Evolutionary conservation across 2,797 vertebrate genomes (phyloP).

Genomic region (Okamejei kenojei): DNA sequence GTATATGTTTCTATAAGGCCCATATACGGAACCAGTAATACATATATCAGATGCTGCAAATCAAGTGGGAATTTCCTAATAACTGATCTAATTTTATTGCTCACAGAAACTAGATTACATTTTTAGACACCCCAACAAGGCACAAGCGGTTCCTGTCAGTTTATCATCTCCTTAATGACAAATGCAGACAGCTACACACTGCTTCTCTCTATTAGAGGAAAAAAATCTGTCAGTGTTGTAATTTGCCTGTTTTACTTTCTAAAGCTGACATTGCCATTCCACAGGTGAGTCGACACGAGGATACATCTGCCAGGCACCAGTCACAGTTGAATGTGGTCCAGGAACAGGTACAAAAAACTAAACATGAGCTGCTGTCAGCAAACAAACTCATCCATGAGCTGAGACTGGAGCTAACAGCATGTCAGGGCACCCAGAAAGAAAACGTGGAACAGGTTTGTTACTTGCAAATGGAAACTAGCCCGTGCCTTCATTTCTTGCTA

Average conservation of each 20-base stretch:
- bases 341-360: constrained; percentile 41
- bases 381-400: constrained; percentile 49
- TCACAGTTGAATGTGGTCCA: constrained; percentile 45
- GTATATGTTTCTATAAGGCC: too few relatives aligned
- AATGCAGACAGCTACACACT: not conserved
- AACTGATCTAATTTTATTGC: not conserved
- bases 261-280: constrained; percentile 23
- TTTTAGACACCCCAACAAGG: too few relatives aligned
- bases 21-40: not conserved
- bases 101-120: too few relatives aligned
- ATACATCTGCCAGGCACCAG: constrained; percentile 45
- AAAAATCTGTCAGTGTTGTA: not conserved
- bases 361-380: constrained; percentile 43
- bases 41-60: not conserved
- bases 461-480: not conserved
- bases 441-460: constrained; percentile 50
- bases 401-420: constrained; percentile 44
- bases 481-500: too few relatives aligned
- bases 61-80: not conserved
- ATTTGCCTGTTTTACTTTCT: not conserved
- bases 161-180: too few relatives aligned
- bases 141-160: too few relatives aligned
- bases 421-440: constrained; percentile 48
- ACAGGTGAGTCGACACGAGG: constrained; percentile 45
- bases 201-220: not conserved